A percentile compares a stretch with the other conserved stretches of the same genome.
These are phyloP conservation scores for Chondrilla cf. caribensis DNA, from an alignment of 37 sponge, comb jelly and placozoan genomes.

Conservation along the genomic window DNA sequence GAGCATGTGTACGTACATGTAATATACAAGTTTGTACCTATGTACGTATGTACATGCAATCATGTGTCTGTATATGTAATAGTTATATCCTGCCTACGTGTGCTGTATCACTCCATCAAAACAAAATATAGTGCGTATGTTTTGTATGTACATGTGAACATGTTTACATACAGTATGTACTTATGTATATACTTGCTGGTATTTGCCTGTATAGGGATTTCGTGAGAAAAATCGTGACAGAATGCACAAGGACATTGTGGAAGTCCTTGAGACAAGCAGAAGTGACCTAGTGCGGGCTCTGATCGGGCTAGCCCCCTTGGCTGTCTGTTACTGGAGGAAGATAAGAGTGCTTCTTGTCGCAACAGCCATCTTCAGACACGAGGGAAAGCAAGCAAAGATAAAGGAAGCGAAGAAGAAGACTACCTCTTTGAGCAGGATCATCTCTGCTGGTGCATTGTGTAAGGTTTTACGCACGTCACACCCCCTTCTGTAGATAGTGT, in stretches of 20 bases:
- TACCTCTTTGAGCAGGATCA: background rate
- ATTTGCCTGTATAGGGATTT: slow-evolving; percentile 66
- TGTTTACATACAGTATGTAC: background rate
- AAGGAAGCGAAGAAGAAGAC: background rate
- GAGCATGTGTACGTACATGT: background rate
- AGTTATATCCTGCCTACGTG: background rate
- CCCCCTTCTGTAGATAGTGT: background rate
- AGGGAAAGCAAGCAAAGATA: background rate
- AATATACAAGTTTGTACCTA: background rate
- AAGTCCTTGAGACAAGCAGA: slow-evolving; percentile 85
- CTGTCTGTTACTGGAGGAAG: slow-evolving; percentile 56
- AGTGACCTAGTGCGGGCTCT: slow-evolving; percentile 80
- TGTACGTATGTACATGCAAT: background rate
- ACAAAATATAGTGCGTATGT: too few species aligned
- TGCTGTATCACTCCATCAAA: background rate
- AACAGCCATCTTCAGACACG: slow-evolving; percentile 24
- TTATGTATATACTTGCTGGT: background rate
- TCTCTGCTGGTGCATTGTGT: too few species aligned
- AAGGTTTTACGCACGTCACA: background rate
- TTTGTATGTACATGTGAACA: background rate
- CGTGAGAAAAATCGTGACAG: slow-evolving; percentile 92
- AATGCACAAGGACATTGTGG: slow-evolving; percentile 88
- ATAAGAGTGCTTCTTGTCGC: slow-evolving; percentile 32
- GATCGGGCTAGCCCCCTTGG: slow-evolving; percentile 74
- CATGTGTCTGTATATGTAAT: background rate